Base-by-base conservation (phyloP, 2,797 vertebrate species). In the Acropternis orthonyx region DNA sequence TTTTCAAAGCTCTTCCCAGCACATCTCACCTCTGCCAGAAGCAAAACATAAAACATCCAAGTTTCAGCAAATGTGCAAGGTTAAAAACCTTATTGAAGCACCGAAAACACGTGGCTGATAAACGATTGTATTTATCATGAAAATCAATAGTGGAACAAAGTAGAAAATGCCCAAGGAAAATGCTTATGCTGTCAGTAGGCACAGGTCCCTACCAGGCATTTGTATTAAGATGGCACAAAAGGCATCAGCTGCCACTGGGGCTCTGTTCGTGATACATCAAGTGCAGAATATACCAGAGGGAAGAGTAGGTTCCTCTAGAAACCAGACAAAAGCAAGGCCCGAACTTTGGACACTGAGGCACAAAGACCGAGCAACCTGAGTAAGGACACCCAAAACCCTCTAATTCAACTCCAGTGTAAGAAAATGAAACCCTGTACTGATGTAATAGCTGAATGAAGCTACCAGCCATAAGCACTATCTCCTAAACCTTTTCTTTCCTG, bases 1-100 rank as follows among this genome's bases (percentile, higher is more conserved):
- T 96, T 78, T 94, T 58, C 71, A 95, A 93, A 94, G 74, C 43
- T 69, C 52, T 88, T 75, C 54, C 89, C 14, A 88, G 67, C 77
- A 94, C 27, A 12, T 32, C 75, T 69, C 71, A 72, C 63, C 92
- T 88, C 91, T 83, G 36, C 41, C 26, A 59, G 71, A 69, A 84
- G 37, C 66, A 81, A 46, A 62, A 79, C 85, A 83, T 75, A 67
- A 94, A 81, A 84, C 43, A 67, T 34, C 34, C 85, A 58, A 7
- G 24, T 86, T 92, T 66, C 84, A 89, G 37, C 16, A 75, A 74
- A 62, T 4, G 26, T 24, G 18, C 71, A 30, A 96, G 65, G 76
- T 90, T 92, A 94, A 88, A 89, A 93, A 59, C 37, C 27, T 34
- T 69, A 48, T 0, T 75, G 54, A 94, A 69, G 79, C 41, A 58